phyloP scores from a whole-genome alignment of 53 echinoderm and acorn worm species.

The Patiria pectinifera region DNA sequence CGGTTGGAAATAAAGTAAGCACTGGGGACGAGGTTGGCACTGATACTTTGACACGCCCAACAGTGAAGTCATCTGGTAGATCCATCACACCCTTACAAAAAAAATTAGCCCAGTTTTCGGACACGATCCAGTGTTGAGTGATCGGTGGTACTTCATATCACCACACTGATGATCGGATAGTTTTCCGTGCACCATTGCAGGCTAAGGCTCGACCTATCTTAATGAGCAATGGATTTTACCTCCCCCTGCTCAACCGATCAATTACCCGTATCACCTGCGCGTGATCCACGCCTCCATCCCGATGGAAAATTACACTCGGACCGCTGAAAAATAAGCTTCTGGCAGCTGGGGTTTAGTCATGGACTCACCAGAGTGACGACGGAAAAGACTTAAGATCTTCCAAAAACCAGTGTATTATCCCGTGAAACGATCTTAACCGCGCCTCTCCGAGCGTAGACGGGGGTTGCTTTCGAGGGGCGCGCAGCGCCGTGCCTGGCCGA shows the following conservation, averaged over 20 bases:
- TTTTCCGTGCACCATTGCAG: not conserved
- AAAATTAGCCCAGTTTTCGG: constrained; percentile 14
- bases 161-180: not conserved
- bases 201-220: constrained; percentile 30
- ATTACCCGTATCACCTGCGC: constrained; percentile 63
- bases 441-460: constrained; percentile 53
- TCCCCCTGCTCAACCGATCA: constrained; percentile 35
- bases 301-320: constrained; percentile 60
- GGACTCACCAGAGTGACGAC: constrained; percentile 8
- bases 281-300: constrained; percentile 12
- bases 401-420: constrained; percentile 25
- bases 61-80: not conserved
- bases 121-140: not conserved
- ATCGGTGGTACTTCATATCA: not conserved
- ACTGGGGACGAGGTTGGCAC: no score
- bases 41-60: no score
- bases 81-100: not conserved
- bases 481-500: not conserved
- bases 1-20: no score
- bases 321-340: constrained; percentile 22
- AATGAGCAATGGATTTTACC: constrained; percentile 64
- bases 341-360: constrained; percentile 65
- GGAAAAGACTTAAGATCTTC: constrained; percentile 6
- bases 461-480: constrained; percentile 44
- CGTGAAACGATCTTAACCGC: constrained; percentile 60